Base-by-base conservation (phyloP, 2,888 invertebrate genomes). In the Xestoiulus laeticollis region DNA sequence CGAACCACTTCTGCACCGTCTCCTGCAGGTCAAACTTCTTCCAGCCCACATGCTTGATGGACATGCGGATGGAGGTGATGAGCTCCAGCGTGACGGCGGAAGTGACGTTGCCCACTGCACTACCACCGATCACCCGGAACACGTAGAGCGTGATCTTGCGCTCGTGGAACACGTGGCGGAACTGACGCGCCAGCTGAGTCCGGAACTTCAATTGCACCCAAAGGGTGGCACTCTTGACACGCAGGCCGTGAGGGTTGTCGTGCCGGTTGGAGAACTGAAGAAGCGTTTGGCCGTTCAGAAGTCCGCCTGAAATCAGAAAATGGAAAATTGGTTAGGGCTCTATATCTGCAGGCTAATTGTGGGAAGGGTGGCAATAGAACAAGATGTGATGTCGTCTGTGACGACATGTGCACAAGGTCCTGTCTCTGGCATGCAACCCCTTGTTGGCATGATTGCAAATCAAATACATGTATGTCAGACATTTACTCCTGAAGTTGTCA, bases 21-120 rank as follows among this genome's bases (percentile, higher is more conserved):
- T 93, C 93, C 89, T 96, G 96, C 90, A 97, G 94, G 93, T 97
- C 96, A 90, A 97, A 94, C 90, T 96, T 96, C 92, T 96, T 96
- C 97, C 97, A 97, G 86, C 96, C 97, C 89, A 95, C 93, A 89
- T 94, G 93, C 86, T 94, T 93, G 88, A 94, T 93, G 91, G 95
- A 93, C 90, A 95, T 93, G 86, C 93, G 91, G 89, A 93, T 92
- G 12, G 94, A 93, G 82, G 93, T 93, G 90, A 94, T 92, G 91
- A 95, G 91, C 91, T 94, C 93, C 87, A 94, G 93, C 87, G 87
- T 89, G 82, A 88, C 86, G 48, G 88, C 83, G 32, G 22, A 38
- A 16, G n/a, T 53, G 43, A 30, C 22, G 88, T 26, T 59, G 85
- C 26, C 48, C 12, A 59, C 87, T 87, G 48, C 83, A 82, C 87